Evolutionary conservation across 2,797 vertebrate species (phyloP), one percentile per base, ranked within the genome.

Genomic region (Epinephelus coioides): DNA sequence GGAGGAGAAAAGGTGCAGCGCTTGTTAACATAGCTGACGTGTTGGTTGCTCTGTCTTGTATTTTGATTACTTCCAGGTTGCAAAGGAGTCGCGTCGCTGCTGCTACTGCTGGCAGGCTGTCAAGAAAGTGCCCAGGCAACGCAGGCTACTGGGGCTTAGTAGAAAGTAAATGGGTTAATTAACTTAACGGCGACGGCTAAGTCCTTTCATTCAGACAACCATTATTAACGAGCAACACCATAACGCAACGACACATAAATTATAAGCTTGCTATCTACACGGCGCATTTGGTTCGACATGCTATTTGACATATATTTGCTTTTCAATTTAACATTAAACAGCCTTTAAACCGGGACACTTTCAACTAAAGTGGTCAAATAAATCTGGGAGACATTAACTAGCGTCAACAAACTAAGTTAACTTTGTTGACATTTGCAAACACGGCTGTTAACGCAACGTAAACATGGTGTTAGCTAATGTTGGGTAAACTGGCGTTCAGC

Each of bases 1-100:
- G 38, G 86, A 86, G 91, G 12, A 25, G 34, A 19, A 25, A 49
- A 61, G 76, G 73, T 69, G 62, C 56, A 66, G 68, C n/a, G 44
- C 25, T 18, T 43, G 73, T 74, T 83, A 53, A 53, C 69, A 88
- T 84, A 69, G 91, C 89, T 92, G 92, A 94, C 93, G 92, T 93
- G 90, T 90, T 76, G 59, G 12, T 68, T 17, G 17, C 18, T 1
- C 3, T 10, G 5, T 21, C 5, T 44, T 44, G 23, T 7, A 0
- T 11, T 34, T 34, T 1, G 55, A 59, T 10, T 19, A 30, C 47
- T 61, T 76, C 38, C 67, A 76, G 75, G 83, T 59, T 72, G 1
- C 50, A 49, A 56, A 17, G 57, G 38, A 46, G 59, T 27, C 60
- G 54, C 59, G 65, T 81, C 49, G 38, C 34, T 34, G 7, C 34